Conservation (phyloP, 2,113 vertebrate genomes). For the Struthio camelus region DNA sequence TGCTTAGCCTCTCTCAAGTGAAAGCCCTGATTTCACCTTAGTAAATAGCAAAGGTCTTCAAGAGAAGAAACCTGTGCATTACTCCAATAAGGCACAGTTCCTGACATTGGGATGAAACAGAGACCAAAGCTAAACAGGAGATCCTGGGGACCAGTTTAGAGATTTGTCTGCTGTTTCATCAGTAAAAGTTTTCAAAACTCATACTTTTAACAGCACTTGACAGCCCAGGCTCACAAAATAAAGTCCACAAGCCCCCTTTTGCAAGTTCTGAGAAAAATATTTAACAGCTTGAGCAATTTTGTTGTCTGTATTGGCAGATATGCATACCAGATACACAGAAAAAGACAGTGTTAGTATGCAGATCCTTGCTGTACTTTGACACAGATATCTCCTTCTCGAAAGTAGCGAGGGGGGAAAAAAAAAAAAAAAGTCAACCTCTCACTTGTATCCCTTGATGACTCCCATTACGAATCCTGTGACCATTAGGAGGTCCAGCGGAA, state of each 20-base stretch:
- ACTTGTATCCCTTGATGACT: not conserved
- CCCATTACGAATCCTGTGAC: not conserved
- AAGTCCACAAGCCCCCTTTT: not conserved
- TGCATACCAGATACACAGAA: not conserved
- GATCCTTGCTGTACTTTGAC: not conserved
- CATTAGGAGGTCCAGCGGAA: not conserved
- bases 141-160: not conserved
- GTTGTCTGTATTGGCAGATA: not conserved
- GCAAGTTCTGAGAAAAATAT: not conserved
- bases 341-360: not conserved
- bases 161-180: not conserved
- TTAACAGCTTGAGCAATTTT: not conserved
- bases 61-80: accelerated
- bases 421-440: not conserved
- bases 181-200: not conserved
- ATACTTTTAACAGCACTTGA: not conserved
- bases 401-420: no score
- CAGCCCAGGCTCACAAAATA: not conserved
- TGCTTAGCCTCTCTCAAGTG: not conserved
- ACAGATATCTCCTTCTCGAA: not conserved
- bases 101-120: not conserved
- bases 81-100: not conserved
- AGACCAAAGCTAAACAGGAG: not conserved
- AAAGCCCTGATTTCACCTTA: not conserved
- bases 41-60: not conserved